phyloP scores from a whole-genome alignment of 2,888 invertebrate species.

The Archips crataeganus region DNA sequence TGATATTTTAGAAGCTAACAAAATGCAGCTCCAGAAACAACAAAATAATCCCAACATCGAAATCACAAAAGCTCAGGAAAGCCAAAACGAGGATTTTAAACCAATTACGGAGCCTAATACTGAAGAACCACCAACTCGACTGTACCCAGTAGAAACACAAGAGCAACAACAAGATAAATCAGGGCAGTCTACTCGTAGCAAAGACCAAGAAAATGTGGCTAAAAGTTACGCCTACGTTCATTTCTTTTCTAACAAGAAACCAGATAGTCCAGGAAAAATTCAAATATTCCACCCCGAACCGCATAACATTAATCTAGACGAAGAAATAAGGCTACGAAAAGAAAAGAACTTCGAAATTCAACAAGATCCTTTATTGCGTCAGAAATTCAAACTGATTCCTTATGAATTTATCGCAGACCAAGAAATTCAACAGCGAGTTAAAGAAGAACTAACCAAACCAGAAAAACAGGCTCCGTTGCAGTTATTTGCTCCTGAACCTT shows the following conservation, averaged over 20 bases:
- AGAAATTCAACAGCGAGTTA: slow-evolving; percentile 26
- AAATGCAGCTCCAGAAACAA: slow-evolving; percentile 22
- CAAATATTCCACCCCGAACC: slow-evolving; percentile 39
- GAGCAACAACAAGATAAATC: slow-evolving; percentile 33
- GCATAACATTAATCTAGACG: slow-evolving; percentile 16
- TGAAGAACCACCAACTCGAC: slow-evolving; percentile 37
- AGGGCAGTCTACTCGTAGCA: slow-evolving; percentile 21
- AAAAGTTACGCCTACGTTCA: slow-evolving; percentile 40
- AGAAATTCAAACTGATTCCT: slow-evolving; percentile 38
- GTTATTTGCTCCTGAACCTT: slow-evolving; percentile 39
- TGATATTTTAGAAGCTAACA: slow-evolving; percentile 34
- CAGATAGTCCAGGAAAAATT: slow-evolving; percentile 31
- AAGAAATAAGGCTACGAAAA: slow-evolving; percentile 21
- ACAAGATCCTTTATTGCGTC: slow-evolving; percentile 38
- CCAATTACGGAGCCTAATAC: slow-evolving; percentile 33
- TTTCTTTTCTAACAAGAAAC: slow-evolving; percentile 36
- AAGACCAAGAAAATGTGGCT: slow-evolving; percentile 30
- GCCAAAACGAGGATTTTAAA: not conserved
- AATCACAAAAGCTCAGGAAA: slow-evolving; percentile 9
- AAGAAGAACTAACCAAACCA: slow-evolving; percentile 26
- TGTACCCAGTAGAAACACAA: slow-evolving; percentile 18
- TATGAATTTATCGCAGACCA: slow-evolving; percentile 38
- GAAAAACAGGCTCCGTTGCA: slow-evolving; percentile 46
- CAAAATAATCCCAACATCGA: slow-evolving; percentile 20
- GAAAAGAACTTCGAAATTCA: slow-evolving; percentile 39